phyloP scores from a whole-genome alignment of 2,888 invertebrate genomes.

The Dendrolimus pini region DNA sequence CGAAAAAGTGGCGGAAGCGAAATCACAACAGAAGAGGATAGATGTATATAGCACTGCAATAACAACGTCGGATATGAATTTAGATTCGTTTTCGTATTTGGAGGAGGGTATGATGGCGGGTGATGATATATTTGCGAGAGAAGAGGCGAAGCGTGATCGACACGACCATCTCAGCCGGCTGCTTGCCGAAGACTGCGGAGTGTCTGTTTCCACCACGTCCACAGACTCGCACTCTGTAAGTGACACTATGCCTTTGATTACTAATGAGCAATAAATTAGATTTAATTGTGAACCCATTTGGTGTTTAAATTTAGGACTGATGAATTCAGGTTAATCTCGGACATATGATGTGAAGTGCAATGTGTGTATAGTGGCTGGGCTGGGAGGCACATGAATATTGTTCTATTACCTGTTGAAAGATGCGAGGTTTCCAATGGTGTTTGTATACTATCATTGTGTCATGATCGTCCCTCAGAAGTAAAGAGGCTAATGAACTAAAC shows the following conservation, averaged over 20 bases:
- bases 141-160: constrained; percentile 36
- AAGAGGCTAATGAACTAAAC: constrained; percentile 11
- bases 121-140: constrained; percentile 55
- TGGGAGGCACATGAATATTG: not conserved
- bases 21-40: constrained; percentile 60
- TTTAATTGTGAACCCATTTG: constrained; percentile 18
- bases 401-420: not conserved
- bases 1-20: constrained; percentile 61
- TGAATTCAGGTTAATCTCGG: constrained; percentile 29
- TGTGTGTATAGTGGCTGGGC: constrained; percentile 6
- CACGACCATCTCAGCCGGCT: constrained; percentile 54
- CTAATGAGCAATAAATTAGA: constrained; percentile 55
- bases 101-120: constrained; percentile 66
- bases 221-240: constrained; percentile 56
- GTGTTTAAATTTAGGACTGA: constrained; percentile 18
- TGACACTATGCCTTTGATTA: constrained; percentile 52
- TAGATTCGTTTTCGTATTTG: constrained; percentile 72
- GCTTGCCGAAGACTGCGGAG: constrained; percentile 49
- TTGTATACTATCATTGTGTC: constrained; percentile 28
- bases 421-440: constrained; percentile 22
- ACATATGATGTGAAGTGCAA: constrained; percentile 44
- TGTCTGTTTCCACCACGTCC: constrained; percentile 21
- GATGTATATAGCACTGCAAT: constrained; percentile 75
- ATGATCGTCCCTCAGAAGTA: constrained; percentile 16
- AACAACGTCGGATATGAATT: constrained; percentile 67